phyloP scores from a whole-genome alignment of 2,888 invertebrate species.

The Aricia artaxerxes region DNA sequence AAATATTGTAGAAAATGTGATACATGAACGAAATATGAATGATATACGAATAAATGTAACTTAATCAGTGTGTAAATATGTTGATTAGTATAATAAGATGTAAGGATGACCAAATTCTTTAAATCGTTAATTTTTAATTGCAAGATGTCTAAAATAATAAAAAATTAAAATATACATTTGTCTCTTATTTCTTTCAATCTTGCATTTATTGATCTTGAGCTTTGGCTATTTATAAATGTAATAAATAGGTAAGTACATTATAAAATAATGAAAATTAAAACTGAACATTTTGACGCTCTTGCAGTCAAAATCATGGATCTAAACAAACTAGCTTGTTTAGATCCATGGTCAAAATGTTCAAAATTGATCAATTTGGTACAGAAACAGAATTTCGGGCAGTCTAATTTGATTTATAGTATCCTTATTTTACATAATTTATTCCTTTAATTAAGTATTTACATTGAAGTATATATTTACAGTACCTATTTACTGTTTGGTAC shows the following conservation, averaged over 20 bases:
- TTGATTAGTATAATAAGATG: constrained; percentile 20
- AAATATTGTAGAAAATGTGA: constrained; percentile 18
- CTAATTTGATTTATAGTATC: neutral
- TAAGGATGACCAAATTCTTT: constrained; percentile 25
- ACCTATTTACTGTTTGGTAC: neutral
- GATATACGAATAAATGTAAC: neutral
- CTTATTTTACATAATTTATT: neutral
- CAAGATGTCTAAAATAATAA: neutral
- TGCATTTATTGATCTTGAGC: too few relatives aligned
- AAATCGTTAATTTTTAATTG: constrained; percentile 7
- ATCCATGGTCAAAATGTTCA: too few relatives aligned
- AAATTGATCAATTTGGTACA: too few relatives aligned
- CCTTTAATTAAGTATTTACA: neutral
- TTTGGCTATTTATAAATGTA: neutral
- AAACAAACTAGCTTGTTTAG: too few relatives aligned
- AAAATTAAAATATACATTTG: neutral
- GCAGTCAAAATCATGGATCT: too few relatives aligned
- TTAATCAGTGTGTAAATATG: constrained; percentile 26
- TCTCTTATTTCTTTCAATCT: neutral
- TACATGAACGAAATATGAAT: constrained; percentile 4
- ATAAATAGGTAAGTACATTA: neutral
- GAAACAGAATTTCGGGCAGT: neutral
- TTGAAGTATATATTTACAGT: neutral
- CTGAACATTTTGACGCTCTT: too few relatives aligned
- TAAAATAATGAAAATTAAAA: neutral